Evolutionary conservation across 2,113 vertebrate species (phyloP).

Genomic region (Macaca nemestrina): DNA sequence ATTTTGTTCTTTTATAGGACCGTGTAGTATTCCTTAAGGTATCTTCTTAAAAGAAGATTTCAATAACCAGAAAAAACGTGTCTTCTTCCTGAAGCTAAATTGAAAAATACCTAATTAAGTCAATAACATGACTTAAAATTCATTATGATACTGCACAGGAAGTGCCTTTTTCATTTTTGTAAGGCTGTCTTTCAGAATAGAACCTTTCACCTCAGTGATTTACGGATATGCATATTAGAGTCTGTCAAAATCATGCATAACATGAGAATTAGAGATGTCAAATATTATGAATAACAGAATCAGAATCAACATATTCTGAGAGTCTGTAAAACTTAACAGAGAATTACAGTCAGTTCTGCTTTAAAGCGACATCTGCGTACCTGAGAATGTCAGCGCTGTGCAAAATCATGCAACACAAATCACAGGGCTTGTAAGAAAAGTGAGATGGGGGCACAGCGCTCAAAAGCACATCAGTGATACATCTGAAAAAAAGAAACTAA

Average conservation of each 20-base stretch:
- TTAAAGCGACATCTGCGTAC: accelerated
- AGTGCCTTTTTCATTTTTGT: background rate
- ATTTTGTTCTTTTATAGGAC: no score
- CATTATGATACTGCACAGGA: background rate
- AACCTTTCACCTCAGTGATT: no score
- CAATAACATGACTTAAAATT: background rate
- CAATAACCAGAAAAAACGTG: no score
- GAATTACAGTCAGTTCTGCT: background rate
- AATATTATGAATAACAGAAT: background rate
- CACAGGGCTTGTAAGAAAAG: background rate
- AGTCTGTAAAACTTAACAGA: background rate
- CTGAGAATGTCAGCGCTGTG: background rate
- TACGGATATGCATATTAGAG: no score
- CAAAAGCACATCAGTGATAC: background rate
- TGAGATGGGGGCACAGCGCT: accelerated
- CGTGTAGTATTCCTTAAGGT: background rate
- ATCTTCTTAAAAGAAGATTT: background rate
- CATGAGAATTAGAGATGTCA: background rate
- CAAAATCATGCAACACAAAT: background rate
- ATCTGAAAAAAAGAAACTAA: no score
- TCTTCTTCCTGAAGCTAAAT: background rate
- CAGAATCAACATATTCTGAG: background rate
- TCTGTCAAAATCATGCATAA: background rate
- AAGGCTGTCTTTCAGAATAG: accelerated
- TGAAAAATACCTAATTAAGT: background rate